Evolutionary conservation across 1,140 invertebrate genomes (phyloP), one percentile per base, ranked within the genome.

Genomic region (Colletes latitarsis): DNA sequence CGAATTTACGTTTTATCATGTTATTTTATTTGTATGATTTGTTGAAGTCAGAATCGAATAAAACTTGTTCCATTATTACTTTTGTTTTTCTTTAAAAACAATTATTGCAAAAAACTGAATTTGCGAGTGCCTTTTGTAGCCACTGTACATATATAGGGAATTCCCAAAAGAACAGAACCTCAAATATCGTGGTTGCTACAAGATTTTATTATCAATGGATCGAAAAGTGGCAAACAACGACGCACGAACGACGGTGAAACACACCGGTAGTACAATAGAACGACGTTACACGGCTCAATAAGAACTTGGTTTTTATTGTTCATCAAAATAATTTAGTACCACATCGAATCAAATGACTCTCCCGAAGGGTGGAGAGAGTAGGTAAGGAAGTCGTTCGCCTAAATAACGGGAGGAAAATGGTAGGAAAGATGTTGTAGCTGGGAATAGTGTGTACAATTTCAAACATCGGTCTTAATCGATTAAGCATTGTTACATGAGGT

Each of bases 261-360:
- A 72, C 43, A 80, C 81, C 82, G 78, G 79, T 87, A 63, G 60
- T 79, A 82, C 57, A 84, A 62, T 53, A 85, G 58, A 85, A 84
- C 69, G 58, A 82, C 73, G 46, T 83, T 30, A 78, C 53, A 85
- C 71, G 70, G 77, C 80, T 89, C 60, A 89, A 87, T 90, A 86
- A 91, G 81, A 91, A 88, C 76, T 84, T 83, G 66, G 52, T 91
- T 91, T 78, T 72, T 89, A 89, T 91, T 90, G 82, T 89, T 90
- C 88, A 90, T 82, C 86, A 92, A 91, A 90, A 90, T 91, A 92
- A 91, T 91, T 92, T 88, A 91, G 88, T 92, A 90, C 90, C 89
- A 92, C 89, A 90, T 91, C 84, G 88, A 90, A 57, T 77, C 30
- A 39, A 39, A 52, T 68, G 64, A 55, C 9, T 69, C n/a, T 71